Evolutionary conservation across 2,113 vertebrate species (phyloP).

Genomic region (Athene noctua): DNA sequence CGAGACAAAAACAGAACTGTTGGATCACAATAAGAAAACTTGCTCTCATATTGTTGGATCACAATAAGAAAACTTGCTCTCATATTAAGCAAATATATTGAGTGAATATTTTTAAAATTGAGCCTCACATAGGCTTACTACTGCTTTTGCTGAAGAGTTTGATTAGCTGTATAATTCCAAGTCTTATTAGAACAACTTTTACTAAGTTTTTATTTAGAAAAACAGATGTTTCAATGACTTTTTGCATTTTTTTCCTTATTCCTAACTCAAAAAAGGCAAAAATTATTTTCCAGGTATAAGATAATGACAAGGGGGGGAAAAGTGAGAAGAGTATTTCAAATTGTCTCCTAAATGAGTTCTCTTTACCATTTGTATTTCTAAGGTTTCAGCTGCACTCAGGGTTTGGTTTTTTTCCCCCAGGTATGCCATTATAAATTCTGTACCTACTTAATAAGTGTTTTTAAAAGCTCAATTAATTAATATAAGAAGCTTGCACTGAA

Average conservation of each 20-base stretch:
- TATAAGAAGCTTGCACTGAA: neutral
- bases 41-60: neutral
- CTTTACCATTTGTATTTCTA: neutral
- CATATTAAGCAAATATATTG: neutral
- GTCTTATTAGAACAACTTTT: neutral
- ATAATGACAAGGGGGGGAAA: neutral
- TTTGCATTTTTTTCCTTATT: neutral
- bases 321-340: neutral
- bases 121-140: neutral
- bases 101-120: neutral
- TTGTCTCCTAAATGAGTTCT: neutral
- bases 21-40: neutral
- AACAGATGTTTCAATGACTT: neutral
- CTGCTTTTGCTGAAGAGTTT: neutral
- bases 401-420: neutral
- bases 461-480: neutral
- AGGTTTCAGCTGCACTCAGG: neutral
- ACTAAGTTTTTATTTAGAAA: neutral
- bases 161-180: neutral
- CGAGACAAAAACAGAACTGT: neutral
- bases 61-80: neutral
- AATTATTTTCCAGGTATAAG: neutral
- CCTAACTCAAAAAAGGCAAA: neutral
- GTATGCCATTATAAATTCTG: neutral
- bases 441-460: neutral